Evolutionary conservation across 2,113 vertebrate genomes (phyloP).

Genomic region (Xyrauchen texanus): DNA sequence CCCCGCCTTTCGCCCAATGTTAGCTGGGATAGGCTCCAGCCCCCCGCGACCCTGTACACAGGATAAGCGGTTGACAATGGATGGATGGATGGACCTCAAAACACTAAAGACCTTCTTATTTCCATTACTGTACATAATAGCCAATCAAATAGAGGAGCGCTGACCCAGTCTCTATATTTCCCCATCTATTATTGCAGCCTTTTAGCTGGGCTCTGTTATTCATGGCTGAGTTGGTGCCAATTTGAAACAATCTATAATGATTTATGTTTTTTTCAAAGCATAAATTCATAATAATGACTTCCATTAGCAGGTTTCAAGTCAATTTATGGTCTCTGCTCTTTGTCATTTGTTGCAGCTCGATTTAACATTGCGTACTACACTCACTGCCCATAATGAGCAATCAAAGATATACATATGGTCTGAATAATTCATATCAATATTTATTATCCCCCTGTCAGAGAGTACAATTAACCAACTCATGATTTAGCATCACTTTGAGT

Average conservation of each 20-base stretch:
- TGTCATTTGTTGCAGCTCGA: conserved; percentile 50
- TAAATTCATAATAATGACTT: conserved; percentile 60
- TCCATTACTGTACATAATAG: conserved; percentile 7
- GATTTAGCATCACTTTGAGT: conserved; percentile 61
- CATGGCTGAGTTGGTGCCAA: conserved; percentile 43
- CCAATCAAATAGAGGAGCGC: conserved; percentile 8
- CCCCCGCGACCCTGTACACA: no score
- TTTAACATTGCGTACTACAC: conserved; percentile 44
- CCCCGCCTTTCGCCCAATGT: no score
- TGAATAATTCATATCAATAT: conserved; percentile 69
- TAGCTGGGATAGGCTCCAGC: no score
- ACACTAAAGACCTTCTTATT: neutral
- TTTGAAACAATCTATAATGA: conserved; percentile 51
- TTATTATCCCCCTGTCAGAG: conserved; percentile 66
- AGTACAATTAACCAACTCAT: conserved; percentile 68
- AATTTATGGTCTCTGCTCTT: conserved; percentile 57
- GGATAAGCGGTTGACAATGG: no score
- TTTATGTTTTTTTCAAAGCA: conserved; percentile 35
- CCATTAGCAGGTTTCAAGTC: conserved; percentile 55
- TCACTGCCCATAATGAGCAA: conserved; percentile 58
- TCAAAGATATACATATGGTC: conserved; percentile 64
- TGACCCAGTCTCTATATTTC: conserved; percentile 8
- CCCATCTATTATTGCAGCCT: conserved; percentile 31
- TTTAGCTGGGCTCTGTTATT: conserved; percentile 19
- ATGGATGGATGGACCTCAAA: no score